These are phyloP conservation scores for Hemichromis elongatus DNA, from an alignment of 2,113 vertebrate genomes.

Conservation along the genomic window DNA sequence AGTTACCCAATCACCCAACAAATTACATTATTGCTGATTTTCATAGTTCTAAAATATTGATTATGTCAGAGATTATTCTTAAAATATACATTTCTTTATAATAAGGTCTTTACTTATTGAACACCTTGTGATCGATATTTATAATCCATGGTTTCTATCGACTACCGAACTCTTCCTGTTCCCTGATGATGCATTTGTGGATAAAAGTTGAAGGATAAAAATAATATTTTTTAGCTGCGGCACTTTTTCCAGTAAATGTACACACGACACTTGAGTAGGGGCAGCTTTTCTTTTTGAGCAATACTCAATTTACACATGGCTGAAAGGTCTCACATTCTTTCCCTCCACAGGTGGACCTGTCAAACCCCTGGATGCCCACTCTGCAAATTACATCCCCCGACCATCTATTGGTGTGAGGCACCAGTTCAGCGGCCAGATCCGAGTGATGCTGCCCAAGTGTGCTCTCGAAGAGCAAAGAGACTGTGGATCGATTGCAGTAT, in stretches of 20 bases:
- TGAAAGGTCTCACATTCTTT: conserved; percentile 10
- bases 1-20: background rate
- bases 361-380: conserved; percentile 22
- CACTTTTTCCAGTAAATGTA: background rate
- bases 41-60: background rate
- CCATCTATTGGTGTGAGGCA: conserved; percentile 8
- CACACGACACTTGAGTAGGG: background rate
- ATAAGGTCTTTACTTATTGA: background rate
- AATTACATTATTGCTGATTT: background rate
- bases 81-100: background rate
- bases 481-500: conserved; percentile 40
- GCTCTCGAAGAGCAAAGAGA: conserved; percentile 7
- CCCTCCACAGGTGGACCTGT: conserved; percentile 18
- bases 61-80: background rate
- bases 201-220: background rate
- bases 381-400: conserved; percentile 45
- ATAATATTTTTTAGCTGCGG: background rate
- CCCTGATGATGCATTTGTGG: background rate
- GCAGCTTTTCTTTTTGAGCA: conserved; percentile 1
- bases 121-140: background rate
- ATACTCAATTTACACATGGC: conserved; percentile 24
- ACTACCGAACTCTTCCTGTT: background rate
- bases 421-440: conserved; percentile 12
- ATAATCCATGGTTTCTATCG: background rate
- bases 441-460: background rate